phyloP scores from a whole-genome alignment of 2,113 vertebrate species.

The Tragelaphus scriptus region DNA sequence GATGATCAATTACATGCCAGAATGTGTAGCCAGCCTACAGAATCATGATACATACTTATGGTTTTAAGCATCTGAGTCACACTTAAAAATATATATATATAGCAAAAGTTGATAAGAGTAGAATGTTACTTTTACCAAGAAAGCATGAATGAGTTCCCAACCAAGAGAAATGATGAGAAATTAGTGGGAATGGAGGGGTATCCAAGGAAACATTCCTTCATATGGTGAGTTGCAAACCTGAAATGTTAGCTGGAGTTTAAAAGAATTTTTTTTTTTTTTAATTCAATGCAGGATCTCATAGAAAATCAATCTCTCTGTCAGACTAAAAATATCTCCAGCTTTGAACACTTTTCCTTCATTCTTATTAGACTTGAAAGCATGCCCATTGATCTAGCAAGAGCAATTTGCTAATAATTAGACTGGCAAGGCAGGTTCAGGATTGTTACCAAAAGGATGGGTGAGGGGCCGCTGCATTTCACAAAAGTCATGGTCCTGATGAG shows the following conservation, averaged over 20 bases:
- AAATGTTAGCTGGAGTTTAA: constrained; percentile 48
- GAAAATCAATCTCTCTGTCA: constrained; percentile 56
- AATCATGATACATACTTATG: background rate
- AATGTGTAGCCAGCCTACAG: background rate
- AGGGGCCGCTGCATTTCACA: background rate
- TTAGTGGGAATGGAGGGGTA: background rate
- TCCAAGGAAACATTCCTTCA: background rate
- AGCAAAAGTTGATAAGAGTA: background rate
- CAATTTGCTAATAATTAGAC: constrained; percentile 70
- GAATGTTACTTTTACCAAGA: background rate
- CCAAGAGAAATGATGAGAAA: background rate
- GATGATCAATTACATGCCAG: background rate
- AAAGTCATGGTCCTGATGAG: background rate
- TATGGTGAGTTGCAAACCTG: background rate
- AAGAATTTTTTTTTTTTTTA: background rate
- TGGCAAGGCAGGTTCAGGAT: constrained; percentile 6
- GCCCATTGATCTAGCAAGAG: constrained; percentile 67
- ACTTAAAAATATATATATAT: background rate
- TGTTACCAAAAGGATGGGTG: background rate
- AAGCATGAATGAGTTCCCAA: background rate
- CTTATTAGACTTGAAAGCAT: constrained; percentile 68
- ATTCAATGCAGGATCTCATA: constrained; percentile 35
- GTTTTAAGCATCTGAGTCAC: background rate
- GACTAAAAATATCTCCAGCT: constrained; percentile 68
- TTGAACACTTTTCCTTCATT: constrained; percentile 63